Conservation (phyloP, 2,113 vertebrate genomes). For the Pantherophis guttatus region DNA sequence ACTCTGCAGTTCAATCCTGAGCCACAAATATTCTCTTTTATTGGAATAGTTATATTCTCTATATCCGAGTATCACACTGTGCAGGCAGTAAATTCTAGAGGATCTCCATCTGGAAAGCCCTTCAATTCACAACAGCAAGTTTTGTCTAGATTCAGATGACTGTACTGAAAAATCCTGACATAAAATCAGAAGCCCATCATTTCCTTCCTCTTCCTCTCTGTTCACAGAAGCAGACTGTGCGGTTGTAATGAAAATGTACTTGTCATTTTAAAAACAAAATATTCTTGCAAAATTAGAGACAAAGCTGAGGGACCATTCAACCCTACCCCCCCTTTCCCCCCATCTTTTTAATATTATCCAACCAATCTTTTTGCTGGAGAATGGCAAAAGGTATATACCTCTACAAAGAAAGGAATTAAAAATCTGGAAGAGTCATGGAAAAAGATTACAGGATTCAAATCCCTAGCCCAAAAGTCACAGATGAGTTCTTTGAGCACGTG, state of each 20-base stretch:
- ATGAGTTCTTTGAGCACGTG: slow-evolving; percentile 18
- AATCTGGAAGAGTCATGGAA: slow-evolving; percentile 46
- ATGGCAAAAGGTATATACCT: slow-evolving; percentile 28
- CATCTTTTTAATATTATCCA: slow-evolving; percentile 38
- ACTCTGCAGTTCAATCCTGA: background rate
- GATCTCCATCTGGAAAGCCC: background rate
- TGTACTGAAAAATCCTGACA: background rate
- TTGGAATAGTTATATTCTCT: background rate
- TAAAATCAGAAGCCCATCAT: background rate
- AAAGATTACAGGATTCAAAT: slow-evolving; percentile 52
- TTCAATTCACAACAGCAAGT: slow-evolving; percentile 3
- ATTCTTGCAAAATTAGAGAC: slow-evolving; percentile 32
- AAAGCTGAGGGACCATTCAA: accelerated
- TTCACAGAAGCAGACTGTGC: background rate
- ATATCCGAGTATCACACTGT: background rate
- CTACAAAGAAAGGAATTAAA: slow-evolving; percentile 44
- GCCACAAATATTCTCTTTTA: background rate
- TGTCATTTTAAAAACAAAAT: background rate
- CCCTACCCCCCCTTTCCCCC: background rate
- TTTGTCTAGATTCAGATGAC: background rate
- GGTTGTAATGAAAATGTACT: background rate
- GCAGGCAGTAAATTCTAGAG: background rate
- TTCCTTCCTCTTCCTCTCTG: background rate
- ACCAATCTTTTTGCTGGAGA: slow-evolving; percentile 30
- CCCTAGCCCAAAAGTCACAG: slow-evolving; percentile 26